These are phyloP conservation scores for Anaspis maculata DNA, from an alignment of 2,888 invertebrate genomes.

Conservation along the genomic window DNA sequence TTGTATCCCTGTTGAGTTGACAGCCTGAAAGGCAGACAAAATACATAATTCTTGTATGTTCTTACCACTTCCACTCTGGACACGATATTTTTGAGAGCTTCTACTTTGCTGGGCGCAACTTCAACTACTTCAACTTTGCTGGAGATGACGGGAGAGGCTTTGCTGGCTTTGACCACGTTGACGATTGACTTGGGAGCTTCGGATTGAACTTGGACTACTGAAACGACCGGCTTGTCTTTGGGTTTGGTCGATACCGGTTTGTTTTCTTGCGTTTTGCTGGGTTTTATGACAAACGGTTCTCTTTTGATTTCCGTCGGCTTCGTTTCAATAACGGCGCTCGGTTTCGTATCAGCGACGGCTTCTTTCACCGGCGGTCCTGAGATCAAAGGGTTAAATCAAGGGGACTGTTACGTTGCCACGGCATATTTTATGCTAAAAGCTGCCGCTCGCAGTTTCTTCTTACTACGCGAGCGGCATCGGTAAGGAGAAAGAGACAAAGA, in stretches of 20 bases:
- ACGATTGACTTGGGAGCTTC: slow-evolving; percentile 29
- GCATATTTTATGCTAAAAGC: too few relatives aligned
- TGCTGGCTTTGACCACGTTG: slow-evolving; percentile 39
- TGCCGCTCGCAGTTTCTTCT: too few relatives aligned
- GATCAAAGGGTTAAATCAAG: too few relatives aligned
- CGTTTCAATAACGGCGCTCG: slow-evolving; percentile 35
- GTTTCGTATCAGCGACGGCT: slow-evolving; percentile 21
- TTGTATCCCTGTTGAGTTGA: too few relatives aligned
- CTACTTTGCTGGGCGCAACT: slow-evolving; percentile 38
- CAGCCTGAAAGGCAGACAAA: too few relatives aligned
- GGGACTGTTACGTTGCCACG: too few relatives aligned
- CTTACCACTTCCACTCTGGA: slow-evolving; percentile 38
- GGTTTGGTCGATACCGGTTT: slow-evolving; percentile 45
- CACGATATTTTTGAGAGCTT: slow-evolving; percentile 21
- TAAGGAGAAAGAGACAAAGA: too few relatives aligned
- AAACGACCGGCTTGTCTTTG: slow-evolving; percentile 33
- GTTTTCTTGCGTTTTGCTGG: slow-evolving; percentile 40
- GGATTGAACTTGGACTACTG: slow-evolving; percentile 31
- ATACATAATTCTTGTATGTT: too few relatives aligned
- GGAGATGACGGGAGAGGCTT: slow-evolving; percentile 31
- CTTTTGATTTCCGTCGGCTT: slow-evolving; percentile 23
- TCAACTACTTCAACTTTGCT: slow-evolving; percentile 35
- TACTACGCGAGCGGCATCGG: too few relatives aligned
- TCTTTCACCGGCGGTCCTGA: slow-evolving; percentile 17
- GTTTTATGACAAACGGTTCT: slow-evolving; percentile 35